Evolutionary conservation across 2,888 invertebrate species (phyloP).

Genomic region (Pedicia rivosa): DNA sequence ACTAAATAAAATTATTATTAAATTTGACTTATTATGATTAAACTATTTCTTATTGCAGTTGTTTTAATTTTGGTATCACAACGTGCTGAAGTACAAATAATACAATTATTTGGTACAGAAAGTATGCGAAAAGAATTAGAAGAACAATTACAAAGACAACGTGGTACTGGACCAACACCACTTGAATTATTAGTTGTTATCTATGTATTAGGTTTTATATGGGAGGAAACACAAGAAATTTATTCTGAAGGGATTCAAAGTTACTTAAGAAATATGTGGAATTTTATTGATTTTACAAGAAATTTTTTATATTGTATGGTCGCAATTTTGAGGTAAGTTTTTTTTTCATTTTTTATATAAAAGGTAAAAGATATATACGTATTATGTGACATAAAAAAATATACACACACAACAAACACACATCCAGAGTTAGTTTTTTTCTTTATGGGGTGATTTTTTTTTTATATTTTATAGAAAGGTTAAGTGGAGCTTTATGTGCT

Average conservation of each 20-base stretch:
- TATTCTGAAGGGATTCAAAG: constrained; percentile 72
- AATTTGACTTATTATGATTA: too few relatives aligned
- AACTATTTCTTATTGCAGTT: constrained; percentile 37
- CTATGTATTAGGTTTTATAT: constrained; percentile 79
- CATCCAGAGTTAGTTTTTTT: too few relatives aligned
- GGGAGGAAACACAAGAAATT: constrained; percentile 84
- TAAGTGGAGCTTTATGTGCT: too few relatives aligned
- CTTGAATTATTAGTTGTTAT: constrained; percentile 69
- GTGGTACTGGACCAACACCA: constrained; percentile 73
- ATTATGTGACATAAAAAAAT: too few relatives aligned
- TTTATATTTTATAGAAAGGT: too few relatives aligned
- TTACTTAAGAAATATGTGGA: constrained; percentile 89
- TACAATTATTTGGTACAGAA: constrained; percentile 56
- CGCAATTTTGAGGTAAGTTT: constrained; percentile 38
- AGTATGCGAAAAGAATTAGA: constrained; percentile 44
- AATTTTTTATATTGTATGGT: constrained; percentile 73
- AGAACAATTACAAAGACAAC: constrained; percentile 48
- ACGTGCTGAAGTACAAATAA: constrained; percentile 62
- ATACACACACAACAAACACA: not conserved
- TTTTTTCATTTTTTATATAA: too few relatives aligned
- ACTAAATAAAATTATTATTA: too few relatives aligned
- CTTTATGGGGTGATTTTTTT: too few relatives aligned
- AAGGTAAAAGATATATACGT: too few relatives aligned
- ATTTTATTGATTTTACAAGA: constrained; percentile 86
- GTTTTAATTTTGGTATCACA: constrained; percentile 85